Conservation (phyloP, 2,888 invertebrate species). For the Drosophila austrosaltans region DNA sequence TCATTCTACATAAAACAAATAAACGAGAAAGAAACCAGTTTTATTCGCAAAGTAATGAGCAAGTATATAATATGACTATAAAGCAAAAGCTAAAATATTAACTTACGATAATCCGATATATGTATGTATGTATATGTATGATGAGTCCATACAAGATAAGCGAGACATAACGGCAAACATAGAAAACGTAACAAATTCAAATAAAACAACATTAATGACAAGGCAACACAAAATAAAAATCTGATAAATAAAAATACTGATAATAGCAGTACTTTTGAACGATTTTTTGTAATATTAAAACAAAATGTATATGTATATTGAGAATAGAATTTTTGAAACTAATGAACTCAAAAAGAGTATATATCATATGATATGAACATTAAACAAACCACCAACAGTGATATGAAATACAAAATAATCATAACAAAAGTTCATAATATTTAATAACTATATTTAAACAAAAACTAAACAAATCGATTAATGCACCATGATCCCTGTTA, state of each 20-base stretch:
- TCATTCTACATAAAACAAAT: slow-evolving; percentile 60
- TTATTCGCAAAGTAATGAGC: slow-evolving; percentile 48
- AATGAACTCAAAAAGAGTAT: slow-evolving; percentile 43
- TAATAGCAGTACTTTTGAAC: slow-evolving; percentile 46
- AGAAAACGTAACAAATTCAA: slow-evolving; percentile 53
- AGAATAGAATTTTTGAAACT: slow-evolving; percentile 63
- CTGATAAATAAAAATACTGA: background rate
- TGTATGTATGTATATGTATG: slow-evolving; percentile 55
- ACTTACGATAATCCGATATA: slow-evolving; percentile 42
- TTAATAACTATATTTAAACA: slow-evolving; percentile 35
- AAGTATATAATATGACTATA: slow-evolving; percentile 9
- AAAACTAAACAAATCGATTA: slow-evolving; percentile 9
- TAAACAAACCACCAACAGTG: slow-evolving; percentile 78
- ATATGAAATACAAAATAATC: slow-evolving; percentile 69
- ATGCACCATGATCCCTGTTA: slow-evolving; percentile 3
- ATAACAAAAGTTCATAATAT: slow-evolving; percentile 39
- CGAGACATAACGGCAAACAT: slow-evolving; percentile 37
- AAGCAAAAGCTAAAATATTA: slow-evolving; percentile 17
- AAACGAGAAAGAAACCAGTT: slow-evolving; percentile 41
- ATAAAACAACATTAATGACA: slow-evolving; percentile 5
- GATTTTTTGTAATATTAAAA: slow-evolving; percentile 68
- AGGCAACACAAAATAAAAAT: slow-evolving; percentile 23
- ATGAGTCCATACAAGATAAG: slow-evolving; percentile 43
- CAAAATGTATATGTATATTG: slow-evolving; percentile 65
- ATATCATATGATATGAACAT: slow-evolving; percentile 54